Base-by-base conservation (phyloP, 2,888 invertebrate genomes). In the Mellilla xanthometata region DNA sequence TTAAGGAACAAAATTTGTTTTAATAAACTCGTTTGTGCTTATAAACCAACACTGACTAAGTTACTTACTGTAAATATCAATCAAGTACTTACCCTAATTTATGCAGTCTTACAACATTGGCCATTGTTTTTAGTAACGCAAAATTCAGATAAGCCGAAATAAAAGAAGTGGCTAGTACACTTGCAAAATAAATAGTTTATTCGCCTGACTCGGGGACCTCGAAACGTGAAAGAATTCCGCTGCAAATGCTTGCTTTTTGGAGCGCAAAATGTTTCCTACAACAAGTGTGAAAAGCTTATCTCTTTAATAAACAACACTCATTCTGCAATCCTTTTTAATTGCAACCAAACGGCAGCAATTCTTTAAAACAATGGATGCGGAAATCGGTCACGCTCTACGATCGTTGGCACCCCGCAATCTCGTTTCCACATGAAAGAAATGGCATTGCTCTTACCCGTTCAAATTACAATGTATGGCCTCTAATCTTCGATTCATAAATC, bases 211-310 rank as follows among this genome's bases (percentile, higher is more conserved):
- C 52, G 56, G 56, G 52, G 58, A 65, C 65, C 63, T 54, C 49
- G 52, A 60, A 59, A 53, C 46, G 50, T 46, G 49, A 41, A 47
- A 57, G 48, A 54, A 64, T 56, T 52, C 39, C 38, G 51, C 47
- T 39, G 47, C 43, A 49, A 58, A 60, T 58, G 49, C 39, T 54
- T 63, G 53, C 31, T 57, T 54, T 73, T 68, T 66, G 54, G 72
- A 76, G 72, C 75, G 74, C 62, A 59, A 57, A 72, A 60, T 62
- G 53, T 65, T 67, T 66, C 60, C 58, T 63, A 54, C 59, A 55
- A 34, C 36, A 35, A 46, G 50, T 28, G 43, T 40, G 48, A 60
- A 60, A 52, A 50, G 30, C 35, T 59, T 61, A 60, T 63, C 61
- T 65, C 42, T 38, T 54, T 48, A 58, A 48, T 40, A 58, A 44